A percentile compares a stretch with the other conserved stretches of the same genome.
phyloP scores from a whole-genome alignment of 2,113 vertebrate genomes.

The Odocoileus hemionus region DNA sequence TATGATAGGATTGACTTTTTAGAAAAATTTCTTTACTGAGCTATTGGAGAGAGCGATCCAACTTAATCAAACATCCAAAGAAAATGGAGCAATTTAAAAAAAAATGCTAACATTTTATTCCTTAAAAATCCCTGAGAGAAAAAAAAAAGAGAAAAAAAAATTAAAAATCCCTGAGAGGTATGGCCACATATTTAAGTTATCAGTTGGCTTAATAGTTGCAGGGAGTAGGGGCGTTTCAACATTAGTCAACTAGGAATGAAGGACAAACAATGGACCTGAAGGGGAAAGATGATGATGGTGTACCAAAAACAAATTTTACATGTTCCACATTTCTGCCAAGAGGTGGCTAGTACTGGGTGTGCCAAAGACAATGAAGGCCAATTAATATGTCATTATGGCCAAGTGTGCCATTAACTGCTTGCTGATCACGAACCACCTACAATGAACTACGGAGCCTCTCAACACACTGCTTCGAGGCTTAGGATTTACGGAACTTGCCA shows the following conservation, averaged over 20 bases:
- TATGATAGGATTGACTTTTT: background rate
- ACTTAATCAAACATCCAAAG: slow-evolving; percentile 1
- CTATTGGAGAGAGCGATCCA: background rate
- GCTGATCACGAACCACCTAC: background rate
- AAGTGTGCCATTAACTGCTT: background rate
- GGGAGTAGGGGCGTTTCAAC: background rate
- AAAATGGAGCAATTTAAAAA: background rate
- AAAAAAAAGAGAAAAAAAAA: too few relatives aligned
- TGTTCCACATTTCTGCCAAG: background rate
- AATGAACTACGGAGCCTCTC: background rate
- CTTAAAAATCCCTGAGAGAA: background rate
- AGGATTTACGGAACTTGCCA: background rate
- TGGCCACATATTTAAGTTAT: background rate
- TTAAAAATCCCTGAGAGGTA: background rate
- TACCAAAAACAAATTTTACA: background rate
- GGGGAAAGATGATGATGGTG: background rate
- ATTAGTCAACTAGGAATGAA: background rate
- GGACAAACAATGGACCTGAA: background rate
- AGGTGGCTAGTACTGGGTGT: background rate
- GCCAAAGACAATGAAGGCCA: background rate
- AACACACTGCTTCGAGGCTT: background rate
- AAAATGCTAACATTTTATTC: background rate
- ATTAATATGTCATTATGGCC: background rate
- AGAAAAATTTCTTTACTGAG: slow-evolving; percentile 14
- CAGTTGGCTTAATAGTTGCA: background rate